These are phyloP conservation scores for Enteromius treurensis DNA, from an alignment of 2,797 vertebrate species.

Conservation along the genomic window DNA sequence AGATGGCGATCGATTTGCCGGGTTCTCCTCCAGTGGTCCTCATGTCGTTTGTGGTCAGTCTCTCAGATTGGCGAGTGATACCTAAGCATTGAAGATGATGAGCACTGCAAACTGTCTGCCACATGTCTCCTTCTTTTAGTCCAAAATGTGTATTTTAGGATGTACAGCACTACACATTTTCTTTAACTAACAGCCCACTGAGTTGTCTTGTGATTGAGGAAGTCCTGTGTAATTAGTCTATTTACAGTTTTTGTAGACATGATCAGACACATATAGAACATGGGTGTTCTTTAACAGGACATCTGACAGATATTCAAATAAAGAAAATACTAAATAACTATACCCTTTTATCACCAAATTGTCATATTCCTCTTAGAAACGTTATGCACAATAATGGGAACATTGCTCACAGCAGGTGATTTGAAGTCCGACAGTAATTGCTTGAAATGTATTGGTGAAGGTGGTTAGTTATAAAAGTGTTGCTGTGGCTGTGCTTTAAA, in stretches of 20 bases:
- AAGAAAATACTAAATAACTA: not conserved
- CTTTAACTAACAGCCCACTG: not conserved
- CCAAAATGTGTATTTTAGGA: not conserved
- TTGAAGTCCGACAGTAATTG: not conserved
- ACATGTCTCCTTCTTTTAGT: conserved; percentile 17
- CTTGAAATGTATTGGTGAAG: conserved; percentile 13
- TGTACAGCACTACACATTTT: not conserved
- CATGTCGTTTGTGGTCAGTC: conserved; percentile 52
- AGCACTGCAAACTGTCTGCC: conserved; percentile 38
- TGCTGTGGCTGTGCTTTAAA: conserved; percentile 3
- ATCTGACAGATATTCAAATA: not conserved
- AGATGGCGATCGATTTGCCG: conserved; percentile 66
- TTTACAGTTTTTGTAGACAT: not conserved
- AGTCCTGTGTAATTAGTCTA: not conserved
- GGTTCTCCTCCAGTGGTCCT: conserved; percentile 53
- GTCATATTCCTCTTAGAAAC: not conserved
- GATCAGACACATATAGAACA: not conserved
- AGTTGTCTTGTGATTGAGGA: not conserved
- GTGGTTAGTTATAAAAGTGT: not conserved
- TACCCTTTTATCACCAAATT: not conserved
- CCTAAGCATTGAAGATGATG: conserved; percentile 47
- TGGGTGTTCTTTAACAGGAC: not conserved
- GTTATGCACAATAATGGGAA: not conserved
- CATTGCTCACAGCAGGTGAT: conserved; percentile 12
- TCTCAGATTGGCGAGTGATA: conserved; percentile 55